Evolutionary conservation across 2,888 invertebrate genomes (phyloP).

Genomic region (Linnaemya tessellans): DNA sequence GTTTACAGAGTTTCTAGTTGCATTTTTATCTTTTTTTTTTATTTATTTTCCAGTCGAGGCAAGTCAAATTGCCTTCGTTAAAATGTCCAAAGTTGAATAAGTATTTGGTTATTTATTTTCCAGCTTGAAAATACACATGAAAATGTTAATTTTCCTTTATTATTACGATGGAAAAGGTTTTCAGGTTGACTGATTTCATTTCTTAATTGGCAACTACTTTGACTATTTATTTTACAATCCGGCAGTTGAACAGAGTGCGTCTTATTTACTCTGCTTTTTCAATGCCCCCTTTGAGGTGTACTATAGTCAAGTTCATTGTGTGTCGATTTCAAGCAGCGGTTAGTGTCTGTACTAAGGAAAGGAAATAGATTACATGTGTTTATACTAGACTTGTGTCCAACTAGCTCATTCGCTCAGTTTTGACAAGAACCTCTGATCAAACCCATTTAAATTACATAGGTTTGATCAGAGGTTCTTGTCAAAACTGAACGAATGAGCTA

Average conservation of each 20-base stretch:
- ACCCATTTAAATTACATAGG: no score
- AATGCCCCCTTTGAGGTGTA: no score
- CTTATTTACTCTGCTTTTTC: no score
- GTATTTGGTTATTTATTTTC: conserved; percentile 37
- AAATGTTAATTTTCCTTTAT: conserved; percentile 32
- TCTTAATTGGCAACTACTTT: not conserved
- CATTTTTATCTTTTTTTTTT: not conserved
- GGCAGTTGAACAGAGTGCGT: not conserved
- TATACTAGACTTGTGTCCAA: no score
- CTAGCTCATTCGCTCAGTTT: no score
- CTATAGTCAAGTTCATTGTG: no score
- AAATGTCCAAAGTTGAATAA: conserved; percentile 36
- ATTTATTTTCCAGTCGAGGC: not conserved
- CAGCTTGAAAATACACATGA: not conserved
- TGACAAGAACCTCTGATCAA: no score
- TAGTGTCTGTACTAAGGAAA: no score
- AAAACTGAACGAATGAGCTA: no score
- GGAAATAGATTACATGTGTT: no score
- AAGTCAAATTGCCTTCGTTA: conserved; percentile 36
- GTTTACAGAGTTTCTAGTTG: conserved; percentile 37
- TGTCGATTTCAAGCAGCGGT: no score
- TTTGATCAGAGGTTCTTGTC: no score
- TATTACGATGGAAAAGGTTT: not conserved
- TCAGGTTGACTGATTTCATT: conserved; percentile 3
- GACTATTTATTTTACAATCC: not conserved